Base-by-base conservation (phyloP, 1,140 invertebrate species). In the Cydia pomonella region DNA sequence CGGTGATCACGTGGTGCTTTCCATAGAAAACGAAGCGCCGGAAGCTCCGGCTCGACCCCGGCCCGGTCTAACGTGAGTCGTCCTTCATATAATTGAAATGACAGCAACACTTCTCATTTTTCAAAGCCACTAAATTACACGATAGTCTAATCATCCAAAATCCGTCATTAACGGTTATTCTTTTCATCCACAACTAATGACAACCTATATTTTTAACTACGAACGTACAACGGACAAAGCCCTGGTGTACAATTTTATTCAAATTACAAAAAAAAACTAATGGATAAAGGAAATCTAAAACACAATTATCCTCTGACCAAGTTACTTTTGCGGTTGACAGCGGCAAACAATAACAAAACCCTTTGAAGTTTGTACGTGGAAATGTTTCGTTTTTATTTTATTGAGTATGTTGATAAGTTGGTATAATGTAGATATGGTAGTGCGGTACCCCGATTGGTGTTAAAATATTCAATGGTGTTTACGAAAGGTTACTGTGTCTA, bases 191-290 rank as follows among this genome's bases (percentile, higher is more conserved):
- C 23, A 59, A 59, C 53, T 59, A 59, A 59, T 59, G 21, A 59
- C 53, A 23, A 59, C 21, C 53, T 23, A 23, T 1, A 59, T 59
- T 59, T 53, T 23, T 59, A 59, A 59, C 53, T 2, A 59, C 53
- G 53, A 23, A n/a, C 12, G n/a, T 59, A 59, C 53, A 21, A 59
- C 10, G 21, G 50, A 53, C 21, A 59, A 59, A 59, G 18, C 53
- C 53, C 18, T 23, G n/a, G 53, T 23, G 53, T 23, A 59, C 53
- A 59, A 59, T 59, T 53, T 59, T 59, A 59, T 59, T 59, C 53
- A 59, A 59, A 59, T 59, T 59, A 59, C 7, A 59, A 59, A 59
- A 53, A 53, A 59, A 59, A 59, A 53, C 50, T 53, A 53, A 59
- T 59, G 21, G 53, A 59, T 59, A 59, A 59, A 59, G 53, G 53